A percentile compares a stretch with the other conserved stretches of the same genome.
These are phyloP conservation scores for Todiramphus chloris DNA, from an alignment of 2,113 vertebrate species.

Conservation along the genomic window DNA sequence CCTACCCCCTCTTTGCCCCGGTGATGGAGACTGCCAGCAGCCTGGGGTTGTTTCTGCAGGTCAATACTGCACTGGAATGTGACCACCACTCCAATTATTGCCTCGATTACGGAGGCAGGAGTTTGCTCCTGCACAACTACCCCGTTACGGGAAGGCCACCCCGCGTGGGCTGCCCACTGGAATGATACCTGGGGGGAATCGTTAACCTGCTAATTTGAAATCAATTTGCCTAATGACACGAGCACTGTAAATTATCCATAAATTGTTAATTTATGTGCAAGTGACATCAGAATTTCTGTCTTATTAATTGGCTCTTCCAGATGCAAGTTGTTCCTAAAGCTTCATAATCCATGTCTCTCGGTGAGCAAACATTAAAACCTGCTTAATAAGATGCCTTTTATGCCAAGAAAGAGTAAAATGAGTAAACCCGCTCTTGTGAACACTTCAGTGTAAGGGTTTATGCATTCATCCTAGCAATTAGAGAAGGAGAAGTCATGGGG, in stretches of 20 bases:
- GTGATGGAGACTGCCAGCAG: conserved; percentile 46
- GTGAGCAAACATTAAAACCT: conserved; percentile 10
- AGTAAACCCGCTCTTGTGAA: conserved; percentile 12
- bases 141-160: not conserved
- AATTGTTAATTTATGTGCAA: conserved; percentile 71
- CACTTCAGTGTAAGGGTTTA: conserved; percentile 30
- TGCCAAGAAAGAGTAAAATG: conserved; percentile 24
- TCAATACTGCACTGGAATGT: conserved; percentile 63
- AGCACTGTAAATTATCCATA: conserved; percentile 67
- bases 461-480: conserved; percentile 48
- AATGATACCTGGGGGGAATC: conserved; percentile 64
- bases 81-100: conserved; percentile 64
- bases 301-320: conserved; percentile 59
- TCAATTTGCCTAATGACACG: conserved; percentile 78
- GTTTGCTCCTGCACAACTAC: conserved; percentile 31
- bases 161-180: not conserved
- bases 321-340: conserved; percentile 20
- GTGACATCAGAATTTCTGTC: conserved; percentile 60
- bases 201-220: conserved; percentile 78
- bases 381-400: conserved; percentile 7
- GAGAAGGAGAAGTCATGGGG: conserved; percentile 4
- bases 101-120: conserved; percentile 54
- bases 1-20: not conserved
- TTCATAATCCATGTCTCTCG: conserved; percentile 10
- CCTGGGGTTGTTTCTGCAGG: not conserved